Evolutionary conservation across 2,888 invertebrate species (phyloP).

Genomic region (Lepeophtheirus nordmannii): DNA sequence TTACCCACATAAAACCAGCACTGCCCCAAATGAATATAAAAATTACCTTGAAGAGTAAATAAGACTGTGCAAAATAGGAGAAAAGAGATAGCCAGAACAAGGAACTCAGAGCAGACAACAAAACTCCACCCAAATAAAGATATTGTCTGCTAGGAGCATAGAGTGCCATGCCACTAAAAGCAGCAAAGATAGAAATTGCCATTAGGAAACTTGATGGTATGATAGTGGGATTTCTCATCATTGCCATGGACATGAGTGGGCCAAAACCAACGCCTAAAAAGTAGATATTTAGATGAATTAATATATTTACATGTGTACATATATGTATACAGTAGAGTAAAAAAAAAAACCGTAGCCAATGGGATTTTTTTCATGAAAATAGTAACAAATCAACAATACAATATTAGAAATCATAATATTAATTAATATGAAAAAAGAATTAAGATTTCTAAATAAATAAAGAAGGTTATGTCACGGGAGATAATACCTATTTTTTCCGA

Average conservation of each 20-base stretch:
- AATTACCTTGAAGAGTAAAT: conserved; percentile 56
- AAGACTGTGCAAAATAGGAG: conserved; percentile 72
- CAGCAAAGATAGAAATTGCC: conserved; percentile 73
- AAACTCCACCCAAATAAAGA: conserved; percentile 73
- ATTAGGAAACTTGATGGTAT: conserved; percentile 69
- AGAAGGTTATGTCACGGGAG: too few relatives aligned
- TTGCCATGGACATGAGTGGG: conserved; percentile 63
- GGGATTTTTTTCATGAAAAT: too few relatives aligned
- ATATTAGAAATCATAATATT: too few relatives aligned
- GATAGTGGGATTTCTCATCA: conserved; percentile 66
- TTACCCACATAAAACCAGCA: too few relatives aligned
- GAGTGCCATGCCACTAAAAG: conserved; percentile 74
- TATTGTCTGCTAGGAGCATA: conserved; percentile 71
- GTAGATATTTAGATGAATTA: conserved; percentile 10
- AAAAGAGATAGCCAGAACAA: conserved; percentile 60
- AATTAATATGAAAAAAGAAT: too few relatives aligned
- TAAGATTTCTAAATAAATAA: too few relatives aligned
- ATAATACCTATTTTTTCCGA: too few relatives aligned
- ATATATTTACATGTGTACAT: not conserved
- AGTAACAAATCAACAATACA: too few relatives aligned
- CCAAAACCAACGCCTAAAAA: conserved; percentile 66
- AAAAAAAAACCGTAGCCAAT: too few relatives aligned
- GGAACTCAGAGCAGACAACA: conserved; percentile 63
- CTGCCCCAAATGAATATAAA: not conserved
- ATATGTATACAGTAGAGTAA: too few relatives aligned